phyloP scores from a whole-genome alignment of 2,888 invertebrate species.

The Xanthia icteritia region DNA sequence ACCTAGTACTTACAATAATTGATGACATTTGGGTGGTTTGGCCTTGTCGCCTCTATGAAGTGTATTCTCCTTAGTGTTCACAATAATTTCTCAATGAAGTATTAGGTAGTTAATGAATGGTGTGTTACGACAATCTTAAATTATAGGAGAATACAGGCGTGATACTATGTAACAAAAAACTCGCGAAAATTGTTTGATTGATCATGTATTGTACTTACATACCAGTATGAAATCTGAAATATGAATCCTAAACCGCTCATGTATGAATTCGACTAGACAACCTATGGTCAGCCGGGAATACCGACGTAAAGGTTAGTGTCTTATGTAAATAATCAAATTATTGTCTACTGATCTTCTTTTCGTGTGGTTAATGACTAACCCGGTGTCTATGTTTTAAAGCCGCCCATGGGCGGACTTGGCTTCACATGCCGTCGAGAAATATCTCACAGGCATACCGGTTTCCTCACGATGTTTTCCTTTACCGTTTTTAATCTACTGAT shows the following conservation, averaged over 20 bases:
- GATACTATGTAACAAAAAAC: background rate
- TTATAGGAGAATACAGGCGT: too few species aligned
- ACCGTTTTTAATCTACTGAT: background rate
- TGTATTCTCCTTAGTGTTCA: slow-evolving; percentile 7
- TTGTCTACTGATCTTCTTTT: slow-evolving; percentile 1
- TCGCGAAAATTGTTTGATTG: background rate
- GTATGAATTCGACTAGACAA: background rate
- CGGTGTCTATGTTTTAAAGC: too few species aligned
- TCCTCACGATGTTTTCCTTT: too few species aligned
- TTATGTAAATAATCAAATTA: background rate
- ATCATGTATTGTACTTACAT: background rate
- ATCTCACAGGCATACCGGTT: too few species aligned
- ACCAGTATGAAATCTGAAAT: background rate
- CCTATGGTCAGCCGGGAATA: slow-evolving; percentile 1
- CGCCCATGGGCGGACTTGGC: too few species aligned
- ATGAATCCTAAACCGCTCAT: background rate
- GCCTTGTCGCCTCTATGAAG: slow-evolving; percentile 28
- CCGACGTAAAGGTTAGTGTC: slow-evolving; percentile 15
- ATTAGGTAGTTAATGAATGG: background rate
- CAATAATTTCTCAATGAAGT: background rate
- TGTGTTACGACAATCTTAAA: background rate
- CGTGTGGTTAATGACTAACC: too few species aligned
- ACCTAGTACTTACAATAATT: slow-evolving; percentile 23
- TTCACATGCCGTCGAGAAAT: too few species aligned
- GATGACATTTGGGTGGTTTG: slow-evolving; percentile 22